Evolutionary conservation across 2,888 invertebrate genomes (phyloP).

Genomic region (Mimas tiliae): DNA sequence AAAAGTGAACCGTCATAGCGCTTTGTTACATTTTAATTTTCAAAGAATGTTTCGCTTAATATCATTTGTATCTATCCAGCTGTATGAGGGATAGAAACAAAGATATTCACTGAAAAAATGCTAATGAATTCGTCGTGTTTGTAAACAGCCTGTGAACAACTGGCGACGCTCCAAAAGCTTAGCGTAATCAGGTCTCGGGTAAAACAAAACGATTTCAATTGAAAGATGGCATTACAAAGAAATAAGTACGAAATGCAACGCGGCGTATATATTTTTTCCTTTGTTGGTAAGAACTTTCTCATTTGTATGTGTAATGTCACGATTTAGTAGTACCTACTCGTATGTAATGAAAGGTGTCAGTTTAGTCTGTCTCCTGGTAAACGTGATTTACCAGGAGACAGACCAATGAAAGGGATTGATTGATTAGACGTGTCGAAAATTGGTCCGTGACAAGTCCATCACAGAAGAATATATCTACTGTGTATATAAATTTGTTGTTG

Average conservation of each 20-base stretch:
- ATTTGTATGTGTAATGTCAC: too few relatives aligned
- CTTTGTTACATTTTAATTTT: background rate
- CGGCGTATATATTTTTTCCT: too few relatives aligned
- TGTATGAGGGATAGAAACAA: background rate
- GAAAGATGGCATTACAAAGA: background rate
- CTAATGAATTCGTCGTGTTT: slow-evolving; percentile 7
- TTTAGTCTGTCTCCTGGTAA: too few relatives aligned
- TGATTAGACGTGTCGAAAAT: too few relatives aligned
- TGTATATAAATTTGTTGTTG: too few relatives aligned
- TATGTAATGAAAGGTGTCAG: too few relatives aligned
- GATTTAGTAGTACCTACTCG: too few relatives aligned
- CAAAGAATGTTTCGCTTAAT: background rate
- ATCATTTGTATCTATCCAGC: slow-evolving; percentile 10
- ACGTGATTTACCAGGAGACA: too few relatives aligned
- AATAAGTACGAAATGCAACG: background rate
- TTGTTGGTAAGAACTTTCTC: background rate
- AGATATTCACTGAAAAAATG: slow-evolving; percentile 7
- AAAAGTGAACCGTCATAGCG: background rate
- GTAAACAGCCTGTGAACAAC: slow-evolving; percentile 5
- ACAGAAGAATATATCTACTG: too few relatives aligned
- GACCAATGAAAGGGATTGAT: too few relatives aligned
- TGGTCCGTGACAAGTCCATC: too few relatives aligned
- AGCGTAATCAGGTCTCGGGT: slow-evolving; percentile 5
- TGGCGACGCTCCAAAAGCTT: slow-evolving; percentile 8
- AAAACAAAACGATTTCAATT: background rate